Conservation (phyloP, 1,140 invertebrate species). For the Intoshia linei region DNA sequence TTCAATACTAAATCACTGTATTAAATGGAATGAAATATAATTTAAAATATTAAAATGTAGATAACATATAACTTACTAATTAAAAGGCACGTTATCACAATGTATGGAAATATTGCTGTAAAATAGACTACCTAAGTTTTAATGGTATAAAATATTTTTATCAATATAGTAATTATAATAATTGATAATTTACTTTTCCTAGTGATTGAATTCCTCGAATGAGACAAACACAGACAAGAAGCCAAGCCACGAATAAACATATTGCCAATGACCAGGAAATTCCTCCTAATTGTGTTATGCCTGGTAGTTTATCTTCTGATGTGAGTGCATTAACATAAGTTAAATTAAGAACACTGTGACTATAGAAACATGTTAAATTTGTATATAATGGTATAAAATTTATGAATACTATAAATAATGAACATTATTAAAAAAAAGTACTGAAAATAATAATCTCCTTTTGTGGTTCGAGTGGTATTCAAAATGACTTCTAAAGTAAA, state of each 20-base stretch:
- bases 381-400: background rate
- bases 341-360: too few relatives aligned
- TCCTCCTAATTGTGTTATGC: constrained; percentile 37
- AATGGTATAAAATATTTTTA: too few relatives aligned
- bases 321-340: constrained; percentile 27
- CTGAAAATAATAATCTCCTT: background rate
- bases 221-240: constrained; percentile 13
- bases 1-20: too few relatives aligned
- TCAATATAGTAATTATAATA: too few relatives aligned
- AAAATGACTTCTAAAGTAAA: background rate
- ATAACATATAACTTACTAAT: constrained; percentile 57
- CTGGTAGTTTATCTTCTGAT: constrained; percentile 36
- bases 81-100: constrained; percentile 48
- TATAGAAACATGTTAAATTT: too few relatives aligned
- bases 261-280: constrained; percentile 30
- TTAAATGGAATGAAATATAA: too few relatives aligned
- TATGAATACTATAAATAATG: background rate
- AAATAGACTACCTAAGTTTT: constrained; percentile 7
- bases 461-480: background rate
- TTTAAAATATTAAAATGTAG: too few relatives aligned
- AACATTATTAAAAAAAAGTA: background rate
- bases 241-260: constrained; percentile 15
- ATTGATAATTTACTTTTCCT: constrained; percentile 19
- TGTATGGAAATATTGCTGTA: constrained; percentile 44
- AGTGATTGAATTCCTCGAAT: constrained; percentile 18